Conservation (phyloP, 2,888 invertebrate species). For the Oscheius myriophilus region DNA sequence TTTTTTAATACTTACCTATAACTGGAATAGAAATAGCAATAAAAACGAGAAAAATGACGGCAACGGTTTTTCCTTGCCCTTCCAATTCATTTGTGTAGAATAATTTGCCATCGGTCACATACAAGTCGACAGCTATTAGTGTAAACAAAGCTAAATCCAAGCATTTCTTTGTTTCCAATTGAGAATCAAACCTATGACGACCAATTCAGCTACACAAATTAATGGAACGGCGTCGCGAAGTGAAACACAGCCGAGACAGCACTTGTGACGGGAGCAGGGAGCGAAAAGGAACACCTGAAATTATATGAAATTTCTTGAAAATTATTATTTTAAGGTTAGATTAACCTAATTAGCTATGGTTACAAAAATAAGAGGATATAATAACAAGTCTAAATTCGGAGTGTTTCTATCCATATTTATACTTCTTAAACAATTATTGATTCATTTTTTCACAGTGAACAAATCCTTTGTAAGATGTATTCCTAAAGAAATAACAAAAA, state of each 20-base stretch:
- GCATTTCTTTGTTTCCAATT: not conserved
- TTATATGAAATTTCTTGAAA: not conserved
- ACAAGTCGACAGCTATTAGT: conserved; percentile 43
- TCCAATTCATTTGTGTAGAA: conserved; percentile 48
- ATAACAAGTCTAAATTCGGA: too few species aligned
- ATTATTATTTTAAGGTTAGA: not conserved
- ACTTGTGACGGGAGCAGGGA: conserved; percentile 50
- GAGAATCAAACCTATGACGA: conserved; percentile 34
- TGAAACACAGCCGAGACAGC: conserved; percentile 52
- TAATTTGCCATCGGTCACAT: conserved; percentile 44
- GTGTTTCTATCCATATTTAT: too few species aligned
- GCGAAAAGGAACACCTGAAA: conserved; percentile 47
- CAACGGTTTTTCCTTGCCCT: conserved; percentile 41
- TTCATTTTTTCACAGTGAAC: too few species aligned
- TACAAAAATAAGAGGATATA: too few species aligned
- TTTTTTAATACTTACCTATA: conserved; percentile 30
- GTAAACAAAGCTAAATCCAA: conserved; percentile 37
- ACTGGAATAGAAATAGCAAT: conserved; percentile 31
- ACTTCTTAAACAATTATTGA: too few species aligned
- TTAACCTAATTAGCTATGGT: too few species aligned
- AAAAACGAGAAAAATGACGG: conserved; percentile 28
- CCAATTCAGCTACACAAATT: conserved; percentile 47
- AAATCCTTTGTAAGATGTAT: too few species aligned
- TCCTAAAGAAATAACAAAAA: too few species aligned
- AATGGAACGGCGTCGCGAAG: conserved; percentile 48